These are phyloP conservation scores for Corynorhinus townsendii DNA, from an alignment of 2,113 vertebrate genomes.

Conservation along the genomic window DNA sequence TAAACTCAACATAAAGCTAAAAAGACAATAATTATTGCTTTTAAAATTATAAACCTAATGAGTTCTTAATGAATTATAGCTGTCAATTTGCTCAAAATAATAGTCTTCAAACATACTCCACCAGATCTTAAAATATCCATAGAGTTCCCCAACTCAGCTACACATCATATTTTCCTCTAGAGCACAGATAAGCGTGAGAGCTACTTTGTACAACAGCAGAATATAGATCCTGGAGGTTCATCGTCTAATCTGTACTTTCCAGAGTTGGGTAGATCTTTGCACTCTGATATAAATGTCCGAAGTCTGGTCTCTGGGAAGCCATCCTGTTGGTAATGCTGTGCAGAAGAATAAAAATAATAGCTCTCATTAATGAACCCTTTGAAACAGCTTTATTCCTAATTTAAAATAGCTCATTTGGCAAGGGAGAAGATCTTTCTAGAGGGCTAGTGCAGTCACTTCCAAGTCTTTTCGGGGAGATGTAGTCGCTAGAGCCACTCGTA, in stretches of 20 bases:
- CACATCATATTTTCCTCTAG: neutral
- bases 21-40: neutral
- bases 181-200: constrained; percentile 1
- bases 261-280: constrained; percentile 88
- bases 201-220: constrained; percentile 83
- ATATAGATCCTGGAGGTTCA: constrained; percentile 75
- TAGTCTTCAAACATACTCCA: neutral
- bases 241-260: constrained; percentile 86
- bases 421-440: neutral
- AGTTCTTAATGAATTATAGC: neutral
- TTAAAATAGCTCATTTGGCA: neutral
- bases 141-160: neutral
- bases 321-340: constrained; percentile 88
- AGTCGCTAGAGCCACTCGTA: neutral
- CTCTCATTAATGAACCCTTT: neutral
- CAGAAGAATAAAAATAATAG: neutral
- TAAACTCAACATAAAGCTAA: neutral
- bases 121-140: neutral
- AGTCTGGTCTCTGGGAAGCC: constrained; percentile 88
- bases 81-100: neutral
- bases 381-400: constrained; percentile 4
- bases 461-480: neutral
- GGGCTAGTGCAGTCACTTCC: neutral
- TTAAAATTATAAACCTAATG: constrained; percentile 21
- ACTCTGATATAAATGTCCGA: constrained; percentile 87